Evolutionary conservation across 2,888 invertebrate genomes (phyloP).

Genomic region (Disparrhopalites patrizii): DNA sequence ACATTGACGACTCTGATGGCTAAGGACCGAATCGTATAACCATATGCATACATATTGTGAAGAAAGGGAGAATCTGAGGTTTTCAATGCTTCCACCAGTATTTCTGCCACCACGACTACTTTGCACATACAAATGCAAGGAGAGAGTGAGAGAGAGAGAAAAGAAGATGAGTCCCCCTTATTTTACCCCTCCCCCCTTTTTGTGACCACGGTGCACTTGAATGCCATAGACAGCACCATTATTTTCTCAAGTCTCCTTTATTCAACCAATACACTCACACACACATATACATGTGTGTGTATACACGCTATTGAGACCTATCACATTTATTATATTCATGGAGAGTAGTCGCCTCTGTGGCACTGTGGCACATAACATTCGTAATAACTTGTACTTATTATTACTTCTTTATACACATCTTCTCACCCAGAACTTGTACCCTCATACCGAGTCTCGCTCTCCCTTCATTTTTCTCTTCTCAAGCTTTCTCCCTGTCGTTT

Average conservation of each 20-base stretch:
- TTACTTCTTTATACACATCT: background rate
- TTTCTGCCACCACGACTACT: too few relatives aligned
- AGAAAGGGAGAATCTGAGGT: background rate
- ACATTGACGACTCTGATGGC: constrained; percentile 13
- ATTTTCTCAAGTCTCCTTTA: constrained; percentile 29
- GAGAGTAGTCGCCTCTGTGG: too few relatives aligned
- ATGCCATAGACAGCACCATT: constrained; percentile 26
- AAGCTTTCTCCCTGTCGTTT: too few relatives aligned
- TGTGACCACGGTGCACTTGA: constrained; percentile 25
- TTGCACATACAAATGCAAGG: too few relatives aligned
- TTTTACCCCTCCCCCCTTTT: constrained; percentile 24
- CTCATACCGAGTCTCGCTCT: too few relatives aligned
- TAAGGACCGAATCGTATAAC: background rate
- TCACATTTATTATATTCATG: background rate
- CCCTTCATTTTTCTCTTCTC: too few relatives aligned
- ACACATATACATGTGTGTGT: background rate
- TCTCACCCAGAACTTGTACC: too few relatives aligned
- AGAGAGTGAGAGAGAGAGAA: constrained; percentile 7
- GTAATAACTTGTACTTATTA: constrained; percentile 5
- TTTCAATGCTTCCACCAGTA: background rate
- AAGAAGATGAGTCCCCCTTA: constrained; percentile 12
- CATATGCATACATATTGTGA: background rate
- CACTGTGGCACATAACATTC: background rate
- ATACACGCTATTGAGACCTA: background rate
- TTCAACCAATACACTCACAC: constrained; percentile 15